Evolutionary conservation across 2,888 invertebrate species (phyloP).

Genomic region (Sepioteuthis lessoniana): DNA sequence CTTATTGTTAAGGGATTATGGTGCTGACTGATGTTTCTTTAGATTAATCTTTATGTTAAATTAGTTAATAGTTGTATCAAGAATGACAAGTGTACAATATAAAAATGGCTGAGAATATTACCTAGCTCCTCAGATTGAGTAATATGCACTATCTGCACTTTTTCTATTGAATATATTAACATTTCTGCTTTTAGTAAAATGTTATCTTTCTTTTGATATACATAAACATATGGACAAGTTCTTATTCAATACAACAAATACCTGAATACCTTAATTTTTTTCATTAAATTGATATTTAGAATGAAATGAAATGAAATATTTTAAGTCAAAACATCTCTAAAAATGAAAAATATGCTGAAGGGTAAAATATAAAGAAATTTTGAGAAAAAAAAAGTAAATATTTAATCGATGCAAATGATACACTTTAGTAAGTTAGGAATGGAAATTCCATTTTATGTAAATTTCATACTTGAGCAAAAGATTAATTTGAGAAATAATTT

Average conservation of each 20-base stretch:
- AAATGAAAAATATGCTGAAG: too few species aligned
- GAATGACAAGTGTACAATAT: background rate
- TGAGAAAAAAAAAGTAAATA: too few species aligned
- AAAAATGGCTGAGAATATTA: background rate
- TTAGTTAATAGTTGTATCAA: background rate
- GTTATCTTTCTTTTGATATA: background rate
- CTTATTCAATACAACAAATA: background rate
- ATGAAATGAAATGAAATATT: background rate
- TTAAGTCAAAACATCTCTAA: background rate
- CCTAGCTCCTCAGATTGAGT: background rate
- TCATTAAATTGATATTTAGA: background rate
- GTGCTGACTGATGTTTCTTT: background rate
- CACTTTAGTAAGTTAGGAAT: too few species aligned
- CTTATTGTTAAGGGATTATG: background rate
- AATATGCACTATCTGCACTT: too few species aligned
- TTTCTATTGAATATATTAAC: background rate
- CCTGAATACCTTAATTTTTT: background rate
- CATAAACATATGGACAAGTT: background rate
- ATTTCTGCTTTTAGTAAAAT: background rate
- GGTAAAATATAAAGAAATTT: too few species aligned
- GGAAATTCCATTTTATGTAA: too few species aligned
- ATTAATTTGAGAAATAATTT: too few species aligned
- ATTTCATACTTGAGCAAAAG: too few species aligned
- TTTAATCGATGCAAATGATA: too few species aligned
- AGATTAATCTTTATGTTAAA: background rate